These are phyloP conservation scores for Andrena flavipes DNA, from an alignment of 2,888 invertebrate genomes.

Conservation along the genomic window DNA sequence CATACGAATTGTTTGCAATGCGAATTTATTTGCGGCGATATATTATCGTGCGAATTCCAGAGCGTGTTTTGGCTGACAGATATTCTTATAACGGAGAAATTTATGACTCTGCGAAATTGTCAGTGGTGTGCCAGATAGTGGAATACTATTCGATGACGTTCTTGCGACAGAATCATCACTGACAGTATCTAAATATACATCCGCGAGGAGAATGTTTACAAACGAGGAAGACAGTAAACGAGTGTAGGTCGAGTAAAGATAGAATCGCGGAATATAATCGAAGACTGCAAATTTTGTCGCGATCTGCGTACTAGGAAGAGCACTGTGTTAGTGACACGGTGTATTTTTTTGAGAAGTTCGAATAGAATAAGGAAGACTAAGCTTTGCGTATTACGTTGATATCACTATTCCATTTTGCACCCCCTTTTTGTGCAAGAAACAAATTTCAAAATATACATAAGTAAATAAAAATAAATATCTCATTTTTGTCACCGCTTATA, in stretches of 20 bases:
- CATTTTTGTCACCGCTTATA: no score
- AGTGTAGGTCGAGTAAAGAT: conserved; percentile 25
- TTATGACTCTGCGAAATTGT: background rate
- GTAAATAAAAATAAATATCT: no score
- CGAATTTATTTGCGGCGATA: background rate
- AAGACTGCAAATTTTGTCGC: background rate
- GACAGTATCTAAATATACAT: conserved; percentile 59
- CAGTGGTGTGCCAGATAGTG: conserved; percentile 17
- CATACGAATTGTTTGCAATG: background rate
- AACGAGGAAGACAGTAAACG: conserved; percentile 38
- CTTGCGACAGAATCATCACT: conserved; percentile 30
- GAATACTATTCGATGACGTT: conserved; percentile 25
- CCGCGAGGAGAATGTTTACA: conserved; percentile 53
- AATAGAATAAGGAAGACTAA: no score
- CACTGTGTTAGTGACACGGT: no score
- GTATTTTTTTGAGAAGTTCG: no score
- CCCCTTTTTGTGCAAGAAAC: no score
- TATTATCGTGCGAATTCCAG: conserved; percentile 21
- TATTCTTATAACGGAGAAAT: conserved; percentile 44
- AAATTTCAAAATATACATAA: no score
- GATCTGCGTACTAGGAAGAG: background rate
- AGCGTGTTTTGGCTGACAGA: conserved; percentile 12
- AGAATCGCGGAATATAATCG: conserved; percentile 33
- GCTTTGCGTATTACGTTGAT: no score
- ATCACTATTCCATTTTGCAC: no score